Evolutionary conservation across 2,113 vertebrate genomes (phyloP), one percentile per base, ranked within the genome.

Genomic region (Megatriorchis doriae): DNA sequence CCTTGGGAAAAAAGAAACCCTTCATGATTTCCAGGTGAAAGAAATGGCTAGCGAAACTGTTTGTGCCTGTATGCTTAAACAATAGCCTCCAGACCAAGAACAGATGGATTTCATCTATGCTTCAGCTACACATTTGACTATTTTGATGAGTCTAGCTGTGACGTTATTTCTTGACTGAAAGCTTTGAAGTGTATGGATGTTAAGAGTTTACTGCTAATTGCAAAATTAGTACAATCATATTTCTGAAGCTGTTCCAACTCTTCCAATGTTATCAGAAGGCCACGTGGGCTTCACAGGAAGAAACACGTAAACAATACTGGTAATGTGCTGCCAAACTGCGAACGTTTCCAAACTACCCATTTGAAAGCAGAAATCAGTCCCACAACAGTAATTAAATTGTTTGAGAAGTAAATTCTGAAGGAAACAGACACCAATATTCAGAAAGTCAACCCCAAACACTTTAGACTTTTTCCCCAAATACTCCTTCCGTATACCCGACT

Each of bases 401-500:
- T 53, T 62, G 18, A 81, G 16, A 71, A 6, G 1, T 2, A 40
- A 29, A 13, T 40, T 77, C 21, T 88, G 18, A 78, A 53, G 16
- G 9, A 27, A 81, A 56, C 29, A 55, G 22, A 21, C 20, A 43
- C 6, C 15, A 16, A 9, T 13, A 26, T 34, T 61, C 40, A 42
- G 40, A 42, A 68, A 56, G 10, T 15, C 25, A 55, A 74, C 4
- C 6, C 8, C n/a, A 40, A 65, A 34, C 17, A 6, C 20, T 52
- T 20, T 2, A 9, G 11, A 13, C 14, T 53, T 52, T 38, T 43
- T 13, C n/a, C n/a, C 21, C 40, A 66, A 53, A 58, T 4, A 45
- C 4, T 42, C 25, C 2, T 6, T 53, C 17, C 0, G 1, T 7
- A 42, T 2, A 27, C 5, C 16, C 1, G 7, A 10, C 22, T 80